Base-by-base conservation (phyloP, 2,113 vertebrate genomes). In the Todiramphus saurophagus region DNA sequence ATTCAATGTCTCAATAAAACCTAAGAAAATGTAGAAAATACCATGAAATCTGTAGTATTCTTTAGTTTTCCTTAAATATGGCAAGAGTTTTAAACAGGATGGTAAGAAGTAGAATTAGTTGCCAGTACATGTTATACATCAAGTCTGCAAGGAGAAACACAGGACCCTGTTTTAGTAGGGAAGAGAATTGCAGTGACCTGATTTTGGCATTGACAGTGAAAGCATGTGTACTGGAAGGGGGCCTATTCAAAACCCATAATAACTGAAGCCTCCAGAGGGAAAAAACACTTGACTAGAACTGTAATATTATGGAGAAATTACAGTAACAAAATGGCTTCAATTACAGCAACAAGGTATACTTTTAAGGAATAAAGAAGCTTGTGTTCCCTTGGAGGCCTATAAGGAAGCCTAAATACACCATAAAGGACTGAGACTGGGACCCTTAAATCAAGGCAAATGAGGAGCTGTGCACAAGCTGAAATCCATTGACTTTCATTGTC, bases 221-320 rank as follows among this genome's bases (percentile, higher is more conserved):
- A 94, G 50, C 51, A 70, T 63, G 51, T 53, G 58, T 75, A 90
- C 60, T 43, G 60, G 66, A 72, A 55, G 51, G 56, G 87, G 51
- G 79, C 74, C 91, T 96, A 77, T 95, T 91, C 68, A 89, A 96
- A 97, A 92, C 46, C 63, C 77, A 7, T 35, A 96, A 89, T 92
- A 95, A 96, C 83, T 94, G 85, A 96, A 95, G 78, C 43, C 86
- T 97, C 96, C 89, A 60, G 67, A 89, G 97, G 93, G 95, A 92
- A 96, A 93, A 83, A 95, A 56, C 60, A 90, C 91, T 95, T 97
- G 93, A 96, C 84, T 91, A 87, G 89, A 96, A 92, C 78, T 82
- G 67, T 79, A 96, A 92, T 92, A 95, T 97, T 90, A 97, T 80
- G 94, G 93, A 96, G 90, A 92, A 97, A 96, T 97, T 97, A 97